Base-by-base conservation (phyloP, 2,113 vertebrate species). In the Siphamia tubifer region DNA sequence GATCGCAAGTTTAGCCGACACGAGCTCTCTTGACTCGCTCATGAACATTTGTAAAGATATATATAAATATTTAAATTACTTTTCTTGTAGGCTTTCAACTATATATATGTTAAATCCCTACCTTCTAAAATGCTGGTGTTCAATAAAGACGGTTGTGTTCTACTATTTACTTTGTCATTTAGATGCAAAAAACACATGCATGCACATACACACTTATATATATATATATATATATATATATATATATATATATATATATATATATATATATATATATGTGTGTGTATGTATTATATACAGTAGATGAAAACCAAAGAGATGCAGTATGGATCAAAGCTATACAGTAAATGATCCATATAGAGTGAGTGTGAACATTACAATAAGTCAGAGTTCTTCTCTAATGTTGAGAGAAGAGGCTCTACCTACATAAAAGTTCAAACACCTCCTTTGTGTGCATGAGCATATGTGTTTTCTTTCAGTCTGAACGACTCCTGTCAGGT, bases 21-120 rank as follows among this genome's bases (percentile, higher is more conserved):
- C 87, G 23, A 87, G 74, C 67, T 79, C 87, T 60, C 80, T 47
- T 47, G 77, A 83, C 74, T 79, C 66, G 74, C 83, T 77, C 84
- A 75, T 86, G 83, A 87, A 90, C 88, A 91, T 91, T 89, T 92
- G 91, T 91, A 92, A 88, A 90, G 91, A 90, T 92, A 92, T 92
- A 92, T 92, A 93, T 92, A 92, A 90, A 93, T 91, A 92, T 93
- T 92, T 91, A 92, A 92, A 92, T 89, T 79, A 91, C 89, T 92
- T 93, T 92, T 93, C 89, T 91, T 82, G 87, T 91, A 92, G 91
- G 90, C 88, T 92, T 92, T 92, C 80, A 87, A 88, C 85, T 74
- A 88, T 90, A 90, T 92, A 92, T 89, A 92, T 91, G 89, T 92
- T 89, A 85, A 91, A 91, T 85, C 87, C 85, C 79, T 90, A 90